Base-by-base conservation (phyloP, 53 echinoderm and acorn worm genomes). In the Glandiceps talaboti region DNA sequence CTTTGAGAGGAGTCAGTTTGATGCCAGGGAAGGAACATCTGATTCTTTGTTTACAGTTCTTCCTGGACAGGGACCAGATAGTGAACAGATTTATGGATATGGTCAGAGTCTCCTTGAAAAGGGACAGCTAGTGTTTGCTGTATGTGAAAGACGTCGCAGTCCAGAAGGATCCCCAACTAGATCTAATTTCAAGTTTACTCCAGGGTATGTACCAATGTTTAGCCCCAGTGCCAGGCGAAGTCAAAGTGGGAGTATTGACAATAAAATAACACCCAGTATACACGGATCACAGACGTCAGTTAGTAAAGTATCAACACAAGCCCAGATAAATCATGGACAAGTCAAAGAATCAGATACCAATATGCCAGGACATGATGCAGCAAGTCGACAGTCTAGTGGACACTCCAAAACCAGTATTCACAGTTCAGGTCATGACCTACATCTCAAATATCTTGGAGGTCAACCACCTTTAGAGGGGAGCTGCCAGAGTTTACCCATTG, bases 71-170 rank as follows among this genome's bases (percentile, higher is more conserved):
- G 82, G 80, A 26, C 64, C 64, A 20, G 88, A 88, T 28, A 86
- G 85, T 31, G 92, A 90, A 33, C 64, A 45, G 20, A 45, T 45
- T 20, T 45, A 45, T 45, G 64, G 64, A 6, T 99, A 93, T 30
- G 99, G 99, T 1, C 88, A 85, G 80, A 93, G 93, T 82, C 86
- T 99, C n/a, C 84, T 99, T 1, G 85, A 87, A 30, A 87, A 91
- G 81, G 99, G 93, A 0, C 87, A 99, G 85, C 87, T 87, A 82
- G 91, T 93, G 73, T 93, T 99, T 32, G 87, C 87, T 25, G 90
- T 90, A 76, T 94, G 91, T 72, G 93, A 99, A 30, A 45, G 64
- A 45, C 64, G 64, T 6, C 81, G 93, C 32, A 93, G 93, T 30
- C 91, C 91, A 26, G 89, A 80, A 25, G 93, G 91, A 32, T 99